Evolutionary conservation across 2,888 invertebrate species (phyloP).

Genomic region (Pasiphila rectangulata): DNA sequence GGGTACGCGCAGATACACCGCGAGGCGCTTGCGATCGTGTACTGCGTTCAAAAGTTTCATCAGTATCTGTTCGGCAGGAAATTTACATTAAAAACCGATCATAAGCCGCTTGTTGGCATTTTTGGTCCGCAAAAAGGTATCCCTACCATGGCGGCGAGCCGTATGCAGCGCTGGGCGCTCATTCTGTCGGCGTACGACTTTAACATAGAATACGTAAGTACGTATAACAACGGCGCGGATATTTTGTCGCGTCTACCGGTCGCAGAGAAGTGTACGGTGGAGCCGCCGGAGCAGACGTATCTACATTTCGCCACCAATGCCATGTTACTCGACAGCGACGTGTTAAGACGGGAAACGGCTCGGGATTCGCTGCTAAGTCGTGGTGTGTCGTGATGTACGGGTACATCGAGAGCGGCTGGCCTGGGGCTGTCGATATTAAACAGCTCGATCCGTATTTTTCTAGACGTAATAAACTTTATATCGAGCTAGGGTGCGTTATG

Average conservation of each 20-base stretch:
- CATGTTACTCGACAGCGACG: not conserved
- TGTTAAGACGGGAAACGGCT: not conserved
- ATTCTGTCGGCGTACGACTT: conserved; percentile 26
- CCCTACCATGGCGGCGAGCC: conserved; percentile 24
- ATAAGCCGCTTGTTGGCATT: conserved; percentile 32
- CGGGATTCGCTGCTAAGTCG: not conserved
- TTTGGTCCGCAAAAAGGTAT: conserved; percentile 26
- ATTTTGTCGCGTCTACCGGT: conserved; percentile 19
- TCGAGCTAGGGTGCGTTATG: conserved; percentile 3
- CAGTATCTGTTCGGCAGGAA: conserved; percentile 17
- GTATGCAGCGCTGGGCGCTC: conserved; percentile 21
- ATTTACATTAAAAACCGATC: conserved; percentile 29
- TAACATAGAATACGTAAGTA: conserved; percentile 23
- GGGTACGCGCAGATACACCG: conserved; percentile 30
- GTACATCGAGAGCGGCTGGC: no score
- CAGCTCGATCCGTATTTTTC: not conserved
- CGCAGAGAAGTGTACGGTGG: not conserved
- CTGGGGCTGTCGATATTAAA: not conserved
- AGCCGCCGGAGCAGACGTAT: not conserved
- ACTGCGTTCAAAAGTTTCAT: conserved; percentile 9
- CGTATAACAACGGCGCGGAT: conserved; percentile 22
- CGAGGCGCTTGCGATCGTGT: conserved; percentile 19
- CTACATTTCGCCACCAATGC: not conserved
- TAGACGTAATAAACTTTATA: not conserved
- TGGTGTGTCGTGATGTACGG: no score